Conservation (phyloP, 2,113 vertebrate species). For the Strix aluco region DNA sequence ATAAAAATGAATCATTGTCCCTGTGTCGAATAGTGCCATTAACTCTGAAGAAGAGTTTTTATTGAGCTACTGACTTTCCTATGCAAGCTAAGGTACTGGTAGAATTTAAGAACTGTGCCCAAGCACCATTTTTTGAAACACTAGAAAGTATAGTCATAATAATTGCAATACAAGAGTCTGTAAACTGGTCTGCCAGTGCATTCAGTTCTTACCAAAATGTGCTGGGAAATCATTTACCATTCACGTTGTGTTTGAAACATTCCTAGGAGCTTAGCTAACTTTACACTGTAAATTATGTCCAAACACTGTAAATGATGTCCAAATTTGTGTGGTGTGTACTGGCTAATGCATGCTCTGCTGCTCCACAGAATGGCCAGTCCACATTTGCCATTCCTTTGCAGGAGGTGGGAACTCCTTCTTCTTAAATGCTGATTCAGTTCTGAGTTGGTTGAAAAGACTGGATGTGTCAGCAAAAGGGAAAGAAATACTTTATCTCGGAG, state of each 20-base stretch:
- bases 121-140: neutral
- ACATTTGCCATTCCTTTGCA: neutral
- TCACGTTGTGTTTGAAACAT: neutral
- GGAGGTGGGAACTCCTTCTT: neutral
- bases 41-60: neutral
- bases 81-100: neutral
- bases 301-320: neutral
- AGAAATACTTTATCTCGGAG: neutral
- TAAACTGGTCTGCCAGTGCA: neutral
- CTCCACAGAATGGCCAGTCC: neutral
- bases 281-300: neutral
- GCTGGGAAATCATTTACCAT: neutral
- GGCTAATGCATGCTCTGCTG: rapidly evolving
- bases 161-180: neutral
- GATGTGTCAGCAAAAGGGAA: neutral
- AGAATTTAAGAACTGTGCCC: neutral
- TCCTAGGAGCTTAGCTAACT: neutral
- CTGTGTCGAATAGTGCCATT: neutral
- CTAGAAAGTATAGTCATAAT: neutral
- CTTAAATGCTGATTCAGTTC: neutral
- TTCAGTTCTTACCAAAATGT: neutral
- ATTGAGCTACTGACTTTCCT: neutral
- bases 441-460: neutral
- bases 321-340: neutral
- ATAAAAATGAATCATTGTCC: neutral